A percentile compares a stretch with the other conserved stretches of the same genome.
phyloP scores from a whole-genome alignment of 2,113 vertebrate species.

The rabbit (Oryctolagus cuniculus) region mOryCun1.1 NC_091432.1:218891001-218891500 shows the following conservation, averaged over 20 bases:
- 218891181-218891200: not conserved
- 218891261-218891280: not conserved
- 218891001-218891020: not conserved
- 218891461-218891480: not conserved
- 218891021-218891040: not conserved
- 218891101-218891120: not conserved
- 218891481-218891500: not conserved
- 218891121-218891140: not conserved
- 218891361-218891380: not conserved
- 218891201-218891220: not conserved
- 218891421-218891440: not conserved
- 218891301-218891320: not conserved
- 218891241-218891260: not conserved
- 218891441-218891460: constrained; percentile 27
- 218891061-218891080: not conserved
- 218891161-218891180: not conserved
- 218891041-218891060: not conserved
- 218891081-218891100: not conserved
- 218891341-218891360: not conserved
- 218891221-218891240: not conserved
- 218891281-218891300: not conserved
- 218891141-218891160: not conserved
- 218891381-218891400: too few relatives aligned
- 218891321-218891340: not conserved
- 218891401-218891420: too few relatives aligned